Evolutionary conservation across 2,888 invertebrate species (phyloP).

Genomic region (Drosophila cognata): DNA sequence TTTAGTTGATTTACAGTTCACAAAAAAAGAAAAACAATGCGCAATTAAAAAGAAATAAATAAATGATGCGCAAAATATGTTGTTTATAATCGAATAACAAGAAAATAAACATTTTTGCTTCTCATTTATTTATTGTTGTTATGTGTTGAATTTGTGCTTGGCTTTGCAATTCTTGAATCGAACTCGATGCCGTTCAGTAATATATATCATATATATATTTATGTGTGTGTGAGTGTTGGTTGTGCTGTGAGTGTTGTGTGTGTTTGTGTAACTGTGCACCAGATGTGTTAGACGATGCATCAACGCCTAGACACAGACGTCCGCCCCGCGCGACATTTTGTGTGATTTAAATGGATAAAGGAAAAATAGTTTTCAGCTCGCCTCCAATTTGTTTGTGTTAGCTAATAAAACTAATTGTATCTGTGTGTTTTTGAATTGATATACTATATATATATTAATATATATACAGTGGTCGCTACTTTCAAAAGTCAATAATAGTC

Average conservation of each 20-base stretch:
- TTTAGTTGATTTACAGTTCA: slow-evolving; percentile 18
- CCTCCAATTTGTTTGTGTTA: slow-evolving; percentile 35
- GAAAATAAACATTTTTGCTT: not conserved
- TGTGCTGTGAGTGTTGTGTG: not conserved
- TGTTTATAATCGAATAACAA: slow-evolving; percentile 7
- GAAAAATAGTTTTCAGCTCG: slow-evolving; percentile 8
- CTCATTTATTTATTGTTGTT: not conserved
- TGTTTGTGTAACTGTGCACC: slow-evolving; percentile 23
- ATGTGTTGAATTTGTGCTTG: slow-evolving; percentile 27
- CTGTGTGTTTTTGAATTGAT: not conserved
- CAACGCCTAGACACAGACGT: slow-evolving; percentile 1
- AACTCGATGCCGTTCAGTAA: slow-evolving; percentile 1
- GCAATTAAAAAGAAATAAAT: not conserved
- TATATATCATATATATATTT: slow-evolving; percentile 1
- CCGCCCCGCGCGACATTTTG: slow-evolving; percentile 7
- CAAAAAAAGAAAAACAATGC: not conserved
- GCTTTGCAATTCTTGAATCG: not conserved
- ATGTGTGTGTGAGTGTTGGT: not conserved
- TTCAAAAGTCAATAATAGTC: not conserved
- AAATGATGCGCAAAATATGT: not conserved
- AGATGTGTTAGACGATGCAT: slow-evolving; percentile 12
- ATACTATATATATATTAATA: slow-evolving; percentile 15
- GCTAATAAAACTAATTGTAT: slow-evolving; percentile 39
- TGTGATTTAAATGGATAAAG: slow-evolving; percentile 13
- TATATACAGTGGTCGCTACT: not conserved